These are phyloP conservation scores for Oostethus manadensis DNA, from an alignment of 2,113 vertebrate species.

Conservation along the genomic window DNA sequence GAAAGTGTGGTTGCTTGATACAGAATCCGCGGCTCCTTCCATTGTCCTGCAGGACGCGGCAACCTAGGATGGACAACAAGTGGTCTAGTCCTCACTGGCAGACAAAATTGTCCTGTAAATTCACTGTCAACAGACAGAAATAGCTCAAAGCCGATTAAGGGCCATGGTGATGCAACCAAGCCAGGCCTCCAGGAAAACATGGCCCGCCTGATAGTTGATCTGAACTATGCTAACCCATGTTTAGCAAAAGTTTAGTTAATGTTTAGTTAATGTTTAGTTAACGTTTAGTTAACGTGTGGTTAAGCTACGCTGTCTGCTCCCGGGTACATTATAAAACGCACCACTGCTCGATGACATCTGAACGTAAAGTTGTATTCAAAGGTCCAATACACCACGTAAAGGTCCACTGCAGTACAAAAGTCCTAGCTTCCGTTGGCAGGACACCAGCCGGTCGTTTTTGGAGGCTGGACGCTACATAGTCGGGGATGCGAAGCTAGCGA, in stretches of 20 bases:
- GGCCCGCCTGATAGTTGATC: no score
- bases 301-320: no score
- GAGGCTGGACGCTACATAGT: conserved; percentile 4
- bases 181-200: no score
- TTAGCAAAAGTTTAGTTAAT: no score
- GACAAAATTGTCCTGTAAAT: no score
- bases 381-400: no score
- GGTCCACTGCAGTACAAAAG: neutral
- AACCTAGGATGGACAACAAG: neutral
- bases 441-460: neutral
- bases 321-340: no score
- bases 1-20: conserved; percentile 48
- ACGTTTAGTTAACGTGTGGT: no score
- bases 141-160: conserved; percentile 57
- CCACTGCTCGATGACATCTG: no score
- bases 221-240: no score
- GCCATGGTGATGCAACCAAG: conserved; percentile 25
- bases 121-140: conserved; percentile 31
- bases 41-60: conserved; percentile 32
- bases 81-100: neutral
- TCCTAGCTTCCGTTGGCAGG: conserved; percentile 16
- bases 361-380: no score
- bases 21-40: conserved; percentile 61
- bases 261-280: no score
- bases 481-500: neutral